Percentiles rank a stretch among this genome's conserved stretches.
Evolutionary conservation across 2,888 invertebrate genomes (phyloP).

Genomic region (Caenorhabditis sulstoni): DNA sequence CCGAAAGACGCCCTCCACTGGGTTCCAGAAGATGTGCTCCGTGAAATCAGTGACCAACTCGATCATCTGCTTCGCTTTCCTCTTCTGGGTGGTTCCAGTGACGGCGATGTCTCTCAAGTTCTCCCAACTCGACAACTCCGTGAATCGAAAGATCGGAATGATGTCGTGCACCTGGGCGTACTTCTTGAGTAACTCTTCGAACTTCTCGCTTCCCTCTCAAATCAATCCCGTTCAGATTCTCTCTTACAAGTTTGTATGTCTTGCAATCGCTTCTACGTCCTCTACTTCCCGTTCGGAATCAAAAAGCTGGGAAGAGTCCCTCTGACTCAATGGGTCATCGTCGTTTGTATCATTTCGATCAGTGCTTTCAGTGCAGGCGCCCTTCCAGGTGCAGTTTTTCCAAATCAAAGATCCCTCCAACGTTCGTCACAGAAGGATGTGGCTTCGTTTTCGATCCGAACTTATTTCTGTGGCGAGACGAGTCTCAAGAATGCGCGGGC

Average conservation of each 20-base stretch:
- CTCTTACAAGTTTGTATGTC: constrained; percentile 18
- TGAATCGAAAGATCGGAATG: constrained; percentile 14
- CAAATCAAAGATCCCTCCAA: too few relatives aligned
- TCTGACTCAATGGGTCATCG: not conserved
- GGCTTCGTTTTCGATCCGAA: constrained; percentile 13
- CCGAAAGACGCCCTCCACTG: constrained; percentile 6
- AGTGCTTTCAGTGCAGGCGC: not conserved
- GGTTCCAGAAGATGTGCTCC: constrained; percentile 34
- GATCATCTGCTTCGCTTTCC: constrained; percentile 20
- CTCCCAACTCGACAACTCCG: constrained; percentile 1
- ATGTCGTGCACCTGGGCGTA: not conserved
- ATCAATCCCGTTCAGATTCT: not conserved
- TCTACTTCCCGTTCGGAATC: constrained; percentile 25
- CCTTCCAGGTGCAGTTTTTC: constrained; percentile 3
- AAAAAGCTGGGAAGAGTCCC: not conserved
- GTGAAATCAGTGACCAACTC: constrained; percentile 29
- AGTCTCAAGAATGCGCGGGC: not conserved
- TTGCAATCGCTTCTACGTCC: constrained; percentile 22
- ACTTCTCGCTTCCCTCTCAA: too few relatives aligned
- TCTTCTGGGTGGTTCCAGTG: constrained; percentile 44
- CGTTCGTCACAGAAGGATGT: constrained; percentile 16
- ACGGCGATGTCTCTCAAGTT: constrained; percentile 15
- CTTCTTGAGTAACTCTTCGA: too few relatives aligned
- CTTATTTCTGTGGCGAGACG: constrained; percentile 6
- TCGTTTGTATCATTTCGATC: not conserved